Conservation (phyloP, 1,140 invertebrate genomes). For the Arctopsyche grandis region DNA sequence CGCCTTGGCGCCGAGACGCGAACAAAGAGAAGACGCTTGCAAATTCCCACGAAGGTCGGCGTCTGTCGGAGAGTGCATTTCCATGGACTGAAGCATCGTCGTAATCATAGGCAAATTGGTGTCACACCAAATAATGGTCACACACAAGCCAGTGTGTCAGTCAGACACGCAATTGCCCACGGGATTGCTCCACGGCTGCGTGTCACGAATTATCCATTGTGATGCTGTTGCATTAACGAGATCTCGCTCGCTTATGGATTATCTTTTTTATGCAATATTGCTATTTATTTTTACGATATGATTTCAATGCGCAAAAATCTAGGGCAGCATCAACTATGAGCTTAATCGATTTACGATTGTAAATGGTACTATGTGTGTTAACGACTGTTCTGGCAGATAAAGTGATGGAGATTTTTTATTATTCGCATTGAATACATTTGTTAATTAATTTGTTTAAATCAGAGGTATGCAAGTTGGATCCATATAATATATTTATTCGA, state of each 20-base stretch:
- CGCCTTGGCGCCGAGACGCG: neutral
- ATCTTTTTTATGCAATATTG: neutral
- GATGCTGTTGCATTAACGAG: neutral
- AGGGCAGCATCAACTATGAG: too few species aligned
- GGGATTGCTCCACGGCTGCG: neutral
- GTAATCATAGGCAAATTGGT: conserved; percentile 7
- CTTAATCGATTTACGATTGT: too few species aligned
- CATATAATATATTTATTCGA: neutral
- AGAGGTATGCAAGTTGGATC: too few species aligned
- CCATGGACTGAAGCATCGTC: neutral
- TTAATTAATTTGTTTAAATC: too few species aligned
- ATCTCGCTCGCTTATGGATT: neutral
- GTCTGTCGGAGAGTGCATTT: too few species aligned
- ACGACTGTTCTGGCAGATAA: too few species aligned
- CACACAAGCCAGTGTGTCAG: conserved; percentile 19
- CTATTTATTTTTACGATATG: neutral
- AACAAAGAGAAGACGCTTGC: neutral
- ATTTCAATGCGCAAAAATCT: neutral
- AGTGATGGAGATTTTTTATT: too few species aligned
- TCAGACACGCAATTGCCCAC: neutral
- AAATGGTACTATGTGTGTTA: too few species aligned
- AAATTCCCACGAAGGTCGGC: too few species aligned
- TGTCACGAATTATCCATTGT: conserved; percentile 19
- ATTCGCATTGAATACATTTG: too few species aligned
- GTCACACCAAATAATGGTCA: neutral